Evolutionary conservation across 2,888 invertebrate genomes (phyloP), one percentile per base, ranked within the genome.

Genomic region (Drosophila atripex): DNA sequence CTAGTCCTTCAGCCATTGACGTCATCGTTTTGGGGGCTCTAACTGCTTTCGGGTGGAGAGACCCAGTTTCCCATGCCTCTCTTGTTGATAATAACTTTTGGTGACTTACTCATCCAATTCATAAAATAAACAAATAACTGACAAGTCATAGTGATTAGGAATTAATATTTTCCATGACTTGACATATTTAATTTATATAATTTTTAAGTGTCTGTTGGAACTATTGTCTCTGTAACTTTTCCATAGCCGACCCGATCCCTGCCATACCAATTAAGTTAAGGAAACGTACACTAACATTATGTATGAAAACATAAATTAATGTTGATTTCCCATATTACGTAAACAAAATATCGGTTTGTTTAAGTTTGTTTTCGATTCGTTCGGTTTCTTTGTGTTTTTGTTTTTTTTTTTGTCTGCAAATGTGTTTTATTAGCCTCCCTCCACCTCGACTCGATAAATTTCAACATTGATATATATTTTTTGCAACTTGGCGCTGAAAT

Each of bases 401-500:
- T 50, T 43, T 58, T 52, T 2, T 1, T 18, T 18, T 1, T 18
- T 52, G 46, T 61, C 45, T 39, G 39, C 47, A 64, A 61, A 63
- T 63, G 64, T 65, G 54, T 65, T 65, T 63, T 63, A 65, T 64
- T 54, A 64, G 46, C 47, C 64, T 30, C 16, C 41, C 43, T 23
- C 12, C 21, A 21, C 25, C 57, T 56, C 61, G n/a, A n/a, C n/a
- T 60, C 71, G 74, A 76, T 79, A 77, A 80, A 79, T 80, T 77
- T 49, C 75, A 74, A 76, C 47, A 46, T 56, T 63, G 38, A 64
- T 53, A 52, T 61, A 71, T 86, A 82, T 85, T 77, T 88, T 69
- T 78, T 78, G 66, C 76, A 90, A 89, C 89, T 89, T 89, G 89
- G 88, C 85, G 88, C 90, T 89, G 89, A 89, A 89, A 88, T 89